Evolutionary conservation across 1,140 invertebrate genomes (phyloP), one percentile per base, ranked within the genome.

Genomic region (Drosophila nannoptera): DNA sequence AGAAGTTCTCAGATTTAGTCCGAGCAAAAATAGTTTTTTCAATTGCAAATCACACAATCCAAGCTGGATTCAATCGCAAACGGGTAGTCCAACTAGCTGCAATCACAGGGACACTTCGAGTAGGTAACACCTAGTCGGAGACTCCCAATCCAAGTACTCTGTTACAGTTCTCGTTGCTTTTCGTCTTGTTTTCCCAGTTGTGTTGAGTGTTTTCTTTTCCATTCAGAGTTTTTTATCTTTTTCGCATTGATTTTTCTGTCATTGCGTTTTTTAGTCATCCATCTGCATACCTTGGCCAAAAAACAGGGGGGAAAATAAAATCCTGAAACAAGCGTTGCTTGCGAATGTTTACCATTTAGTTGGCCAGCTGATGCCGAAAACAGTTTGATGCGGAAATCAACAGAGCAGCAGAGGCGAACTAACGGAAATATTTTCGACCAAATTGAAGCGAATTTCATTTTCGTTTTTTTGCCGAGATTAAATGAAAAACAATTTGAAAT

Each of bases 301-400:
- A 22, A 22, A 22, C 1, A 29, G 35, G 22, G 42, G 16, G 62
- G 46, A 22, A 54, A 71, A 70, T 70, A 53, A 72, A 65, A 59
- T 36, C 58, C 49, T 64, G 64, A 69, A 74, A 69, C 72, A 75
- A 54, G 59, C 77, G 78, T 74, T 73, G 65, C 75, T 50, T 72
- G 78, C 78, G 75, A 78, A 83, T 83, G 80, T 83, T 83, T 78
- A 83, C 80, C 78, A 75, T 75, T 83, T 73, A 78, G 75, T 78
- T 66, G 68, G 60, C 36, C 8, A 31, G 73, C 69, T 64, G 73
- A 73, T 76, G 63, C 66, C 55, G 75, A 78, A 78, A 84, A 78
- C 80, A 84, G 78, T 78, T 83, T 84, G 75, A 69, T 84, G 77
- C 64, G 40, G 64, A 75, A 78, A 78, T 76, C 61, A 83, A 83